A percentile compares a stretch with the other conserved stretches of the same genome.
Evolutionary conservation across 2,888 invertebrate species (phyloP).

Genomic region (Drosophila robusta): DNA sequence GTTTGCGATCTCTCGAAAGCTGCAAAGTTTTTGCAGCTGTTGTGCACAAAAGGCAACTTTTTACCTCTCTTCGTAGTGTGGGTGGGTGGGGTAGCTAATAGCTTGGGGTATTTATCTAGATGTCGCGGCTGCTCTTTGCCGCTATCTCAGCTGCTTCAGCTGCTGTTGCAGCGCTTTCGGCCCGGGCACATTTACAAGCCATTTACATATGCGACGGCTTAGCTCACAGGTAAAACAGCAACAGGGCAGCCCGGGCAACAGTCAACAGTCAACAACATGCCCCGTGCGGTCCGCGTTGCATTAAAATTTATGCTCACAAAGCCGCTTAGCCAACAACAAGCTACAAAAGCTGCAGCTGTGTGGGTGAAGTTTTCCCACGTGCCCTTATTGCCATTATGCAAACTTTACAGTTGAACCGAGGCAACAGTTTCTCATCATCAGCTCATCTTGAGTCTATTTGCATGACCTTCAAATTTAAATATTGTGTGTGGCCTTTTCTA

Average conservation of each 20-base stretch:
- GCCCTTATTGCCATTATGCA: slow-evolving; percentile 5
- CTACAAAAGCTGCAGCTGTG: slow-evolving; percentile 29
- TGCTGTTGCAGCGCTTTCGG: slow-evolving; percentile 8
- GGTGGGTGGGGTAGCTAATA: slow-evolving; percentile 39
- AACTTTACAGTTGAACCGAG: slow-evolving; percentile 5
- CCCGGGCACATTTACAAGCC: slow-evolving; percentile 45
- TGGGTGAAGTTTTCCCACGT: slow-evolving; percentile 11
- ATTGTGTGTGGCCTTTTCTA: slow-evolving; percentile 2
- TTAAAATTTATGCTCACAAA: slow-evolving; percentile 56
- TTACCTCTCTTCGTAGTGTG: slow-evolving; percentile 39
- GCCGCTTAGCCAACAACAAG: slow-evolving; percentile 52
- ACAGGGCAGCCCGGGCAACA: slow-evolving; percentile 24
- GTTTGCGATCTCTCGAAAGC: slow-evolving; percentile 31
- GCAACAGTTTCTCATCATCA: slow-evolving; percentile 9
- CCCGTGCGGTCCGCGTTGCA: slow-evolving; percentile 41
- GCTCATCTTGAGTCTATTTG: slow-evolving; percentile 5
- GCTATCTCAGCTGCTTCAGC: slow-evolving; percentile 23
- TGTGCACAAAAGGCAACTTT: slow-evolving; percentile 28
- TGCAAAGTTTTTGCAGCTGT: slow-evolving; percentile 24
- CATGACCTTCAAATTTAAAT: slow-evolving; percentile 10
- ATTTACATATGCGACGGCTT: slow-evolving; percentile 51
- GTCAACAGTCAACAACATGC: slow-evolving; percentile 30
- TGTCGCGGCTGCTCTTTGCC: slow-evolving; percentile 21
- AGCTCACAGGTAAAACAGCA: slow-evolving; percentile 15
- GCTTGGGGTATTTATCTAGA: slow-evolving; percentile 49